Base-by-base conservation (phyloP, 2,888 invertebrate genomes). In the Lithosia quadra region DNA sequence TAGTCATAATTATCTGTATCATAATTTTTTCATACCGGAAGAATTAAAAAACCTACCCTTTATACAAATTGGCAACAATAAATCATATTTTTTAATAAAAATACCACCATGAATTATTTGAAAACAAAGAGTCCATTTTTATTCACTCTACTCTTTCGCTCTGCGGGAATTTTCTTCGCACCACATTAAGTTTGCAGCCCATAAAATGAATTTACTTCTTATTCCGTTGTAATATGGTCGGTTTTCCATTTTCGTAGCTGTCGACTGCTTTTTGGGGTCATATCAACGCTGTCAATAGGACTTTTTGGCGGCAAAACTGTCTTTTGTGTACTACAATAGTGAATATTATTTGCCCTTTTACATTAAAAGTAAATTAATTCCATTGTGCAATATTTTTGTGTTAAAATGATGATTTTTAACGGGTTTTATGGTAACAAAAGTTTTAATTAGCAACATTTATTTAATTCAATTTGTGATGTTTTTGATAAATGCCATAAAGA, bases 121-220 rank as follows among this genome's bases (percentile, higher is more conserved):
- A 81, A 89, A 90, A 91, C 87, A 90, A 87, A 81, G 79, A 69
- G 7, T 59, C 9, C 28, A 71, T 80, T 85, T 83, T 81, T 76
- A 76, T 49, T 49, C 49, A 74, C 77, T 77, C 77, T 74, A 87
- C 85, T 85, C 80, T 86, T 83, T 81, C 60, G 74, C 90, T 36
- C 90, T 81, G 88, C 90, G 71, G 80, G 82, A 73, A 72, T 74
- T 65, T 74, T 72, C 58, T 15, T 5, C 11, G n/a, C 3, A 33
- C 72, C 22, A 69, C 4, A 5, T 60, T 59, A 33, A 15, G 1
- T 2, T 2, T 64, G 24, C 36, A 0, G 10, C 2, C 9, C 5
- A 9, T 43, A 49, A 71, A 63, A 36, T 15, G 0, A 15, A 13
- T 53, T n/a, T 21, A 21, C 0, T 1, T 28, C 39, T 69, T 76